Evolutionary conservation across 2,888 invertebrate species (phyloP).

Genomic region (Cosmia trapezina): DNA sequence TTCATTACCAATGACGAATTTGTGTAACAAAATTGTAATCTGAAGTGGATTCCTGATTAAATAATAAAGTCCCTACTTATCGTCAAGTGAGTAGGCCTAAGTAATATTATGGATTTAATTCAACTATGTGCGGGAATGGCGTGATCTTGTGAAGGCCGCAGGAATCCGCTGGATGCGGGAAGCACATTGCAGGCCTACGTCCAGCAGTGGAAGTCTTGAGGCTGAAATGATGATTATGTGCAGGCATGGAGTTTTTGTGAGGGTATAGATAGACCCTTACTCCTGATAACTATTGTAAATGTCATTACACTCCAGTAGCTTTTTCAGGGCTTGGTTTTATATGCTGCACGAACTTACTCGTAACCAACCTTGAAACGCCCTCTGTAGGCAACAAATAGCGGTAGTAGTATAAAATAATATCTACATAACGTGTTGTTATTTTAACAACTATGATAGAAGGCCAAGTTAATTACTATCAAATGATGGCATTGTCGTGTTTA

Average conservation of each 20-base stretch:
- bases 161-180: no score
- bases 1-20: neutral
- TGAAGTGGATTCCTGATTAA: neutral
- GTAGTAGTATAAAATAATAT: conserved; percentile 22
- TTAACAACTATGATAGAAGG: conserved; percentile 44
- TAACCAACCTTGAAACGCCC: conserved; percentile 37
- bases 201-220: no score
- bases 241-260: neutral
- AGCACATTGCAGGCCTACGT: no score
- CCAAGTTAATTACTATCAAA: conserved; percentile 48
- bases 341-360: neutral
- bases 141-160: no score
- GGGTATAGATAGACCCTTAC: neutral
- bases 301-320: no score
- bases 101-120: conserved; percentile 1
- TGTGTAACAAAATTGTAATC: neutral
- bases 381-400: conserved; percentile 26
- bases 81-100: neutral
- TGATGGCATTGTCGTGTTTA: conserved; percentile 47
- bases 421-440: conserved; percentile 20
- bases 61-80: neutral
- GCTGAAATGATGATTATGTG: neutral
- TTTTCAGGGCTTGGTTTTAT: neutral
- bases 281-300: no score
- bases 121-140: no score